Evolutionary conservation across 1,140 invertebrate genomes (phyloP).

Genomic region (Limonius californicus): DNA sequence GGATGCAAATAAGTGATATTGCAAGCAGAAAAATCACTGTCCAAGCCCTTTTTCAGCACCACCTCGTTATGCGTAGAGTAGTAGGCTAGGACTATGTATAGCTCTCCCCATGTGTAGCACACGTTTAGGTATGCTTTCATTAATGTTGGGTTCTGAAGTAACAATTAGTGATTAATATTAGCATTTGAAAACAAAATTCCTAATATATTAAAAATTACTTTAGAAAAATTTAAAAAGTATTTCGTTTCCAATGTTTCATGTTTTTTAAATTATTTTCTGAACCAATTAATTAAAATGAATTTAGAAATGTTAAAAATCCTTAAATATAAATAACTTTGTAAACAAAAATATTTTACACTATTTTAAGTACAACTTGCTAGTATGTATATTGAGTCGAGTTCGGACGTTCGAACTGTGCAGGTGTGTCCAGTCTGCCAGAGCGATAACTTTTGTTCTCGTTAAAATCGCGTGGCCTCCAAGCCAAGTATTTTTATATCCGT

Average conservation of each 20-base stretch:
- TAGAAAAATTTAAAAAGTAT: not conserved
- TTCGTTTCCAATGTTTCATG: too few species aligned
- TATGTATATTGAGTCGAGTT: too few species aligned
- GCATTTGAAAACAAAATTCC: not conserved
- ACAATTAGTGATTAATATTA: conserved; percentile 26
- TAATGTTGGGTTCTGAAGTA: conserved; percentile 36
- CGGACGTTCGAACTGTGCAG: too few species aligned
- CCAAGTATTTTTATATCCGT: too few species aligned
- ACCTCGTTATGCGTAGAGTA: conserved; percentile 34
- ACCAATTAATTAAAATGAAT: too few species aligned
- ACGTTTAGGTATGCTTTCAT: conserved; percentile 41
- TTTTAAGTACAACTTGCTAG: too few species aligned
- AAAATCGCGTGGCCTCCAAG: too few species aligned
- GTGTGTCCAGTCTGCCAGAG: too few species aligned
- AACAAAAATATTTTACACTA: too few species aligned
- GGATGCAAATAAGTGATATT: conserved; percentile 41
- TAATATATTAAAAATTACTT: conserved; percentile 12
- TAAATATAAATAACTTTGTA: too few species aligned
- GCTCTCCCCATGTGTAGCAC: conserved; percentile 41
- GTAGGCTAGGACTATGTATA: conserved; percentile 36
- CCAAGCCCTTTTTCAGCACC: conserved; percentile 18
- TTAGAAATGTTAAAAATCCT: too few species aligned
- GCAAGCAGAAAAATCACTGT: conserved; percentile 31
- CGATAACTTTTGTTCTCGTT: too few species aligned
- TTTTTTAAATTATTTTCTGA: not conserved